Evolutionary conservation across 2,113 vertebrate species (phyloP), one percentile per base, ranked within the genome.

Genomic region (Myotis brandtii): DNA sequence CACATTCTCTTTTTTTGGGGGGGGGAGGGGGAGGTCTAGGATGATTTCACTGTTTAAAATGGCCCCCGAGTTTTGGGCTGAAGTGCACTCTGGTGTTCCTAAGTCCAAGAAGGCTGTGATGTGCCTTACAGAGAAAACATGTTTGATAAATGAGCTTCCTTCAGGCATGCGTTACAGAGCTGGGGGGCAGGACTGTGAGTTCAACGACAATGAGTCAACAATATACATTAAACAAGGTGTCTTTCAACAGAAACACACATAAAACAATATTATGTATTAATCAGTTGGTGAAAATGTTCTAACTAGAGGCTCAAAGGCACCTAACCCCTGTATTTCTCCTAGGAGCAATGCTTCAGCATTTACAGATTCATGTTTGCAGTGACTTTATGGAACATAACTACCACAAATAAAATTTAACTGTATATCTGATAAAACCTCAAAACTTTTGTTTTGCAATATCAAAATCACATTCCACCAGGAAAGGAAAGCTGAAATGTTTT

Each of bases 401-500:
- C 54, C 14, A 80, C 20, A 40, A 66, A 59, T 40, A 70, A 81
- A 50, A 75, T 89, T 30, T 16, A 2, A 70, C 67, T 64, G 1
- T 37, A 76, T 6, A 79, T 34, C 75, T 77, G 86, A 67, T 34
- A 89, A 92, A 56, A 69, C 48, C 62, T 86, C 40, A 59, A 40
- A 73, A 72, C 12, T 27, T 66, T 27, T 79, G 27, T 80, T 93
- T 89, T 40, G 56, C 48, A 88, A 88, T 87, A 79, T 11, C 67
- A 90, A 88, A 91, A 69, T 73, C 37, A 93, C 14, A 50, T 67
- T 93, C 40, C 9, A 86, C 6, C 30, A 91, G 34, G 34, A 56
- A 84, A 75, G 20, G 66, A 84, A 95, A 81, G 37, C 50, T 48
- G 43, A 76, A 83, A 93, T 76, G n/a, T 62, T 86, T 93, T 62